Base-by-base conservation (phyloP, 2,113 vertebrate genomes). In the Mola mola region DNA sequence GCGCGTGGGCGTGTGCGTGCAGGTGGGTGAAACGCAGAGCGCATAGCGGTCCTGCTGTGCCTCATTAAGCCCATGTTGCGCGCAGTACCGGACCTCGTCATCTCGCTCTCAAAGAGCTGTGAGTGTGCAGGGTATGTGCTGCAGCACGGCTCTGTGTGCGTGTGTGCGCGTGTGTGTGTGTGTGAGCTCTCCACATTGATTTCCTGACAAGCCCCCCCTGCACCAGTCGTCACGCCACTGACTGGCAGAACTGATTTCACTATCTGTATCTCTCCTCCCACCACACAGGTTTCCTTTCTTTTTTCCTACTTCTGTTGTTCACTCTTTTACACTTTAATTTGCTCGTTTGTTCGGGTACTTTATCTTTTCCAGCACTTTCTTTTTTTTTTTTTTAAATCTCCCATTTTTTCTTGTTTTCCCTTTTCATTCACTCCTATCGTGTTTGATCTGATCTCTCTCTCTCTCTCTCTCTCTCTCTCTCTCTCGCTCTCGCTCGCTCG, bases 31-130 rank as follows among this genome's bases (percentile, higher is more conserved):
- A 78, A 69, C 46, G 66, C 66, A 36, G 77, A 66, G 78, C 43
- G 29, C 67, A 19, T 46, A 57, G 77, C 73, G 11, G 80, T 52
- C 87, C 87, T 89, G 83, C 88, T 90, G 90, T 77, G 88, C 86
- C 87, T 91, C 88, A 90, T 91, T 90, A 90, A 88, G 81, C 82
- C 81, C 85, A 84, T 85, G 86, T 84, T 87, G 86, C 28, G 86
- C 78, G 58, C 66, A 66, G 84, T 85, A 78, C 72, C 75, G 65
- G 85, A 90, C 88, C 82, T 79, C 79, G 77, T 83, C 86, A 83
- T 84, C 79, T 82, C 72, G 59, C 66, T 77, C 74, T 82, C 68
- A 19, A 33, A 76, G 80, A 62, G 48, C 64, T 46, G 69, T 19
- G 68, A 51, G 76, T 59, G 60, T 64, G 64, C 13, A 7, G 38